A percentile compares a stretch with the other conserved stretches of the same genome.
Conservation (phyloP, 2,797 vertebrate genomes). For the Thunnus albacares region DNA sequence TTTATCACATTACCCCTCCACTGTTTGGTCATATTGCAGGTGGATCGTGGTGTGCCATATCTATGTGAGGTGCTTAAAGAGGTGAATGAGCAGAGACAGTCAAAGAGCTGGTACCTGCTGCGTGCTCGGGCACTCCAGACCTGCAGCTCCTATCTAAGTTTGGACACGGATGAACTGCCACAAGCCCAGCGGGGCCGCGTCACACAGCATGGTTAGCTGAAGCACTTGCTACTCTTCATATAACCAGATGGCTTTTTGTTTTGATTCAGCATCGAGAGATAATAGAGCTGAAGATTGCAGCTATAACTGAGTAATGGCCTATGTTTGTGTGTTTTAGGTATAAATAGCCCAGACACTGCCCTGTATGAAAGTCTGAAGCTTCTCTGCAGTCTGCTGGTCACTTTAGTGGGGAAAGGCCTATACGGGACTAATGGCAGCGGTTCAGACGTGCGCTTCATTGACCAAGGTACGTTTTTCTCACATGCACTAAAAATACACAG, state of each 20-base stretch:
- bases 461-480: slow-evolving; percentile 84
- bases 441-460: slow-evolving; percentile 83
- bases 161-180: slow-evolving; percentile 83
- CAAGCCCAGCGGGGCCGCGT: slow-evolving; percentile 82
- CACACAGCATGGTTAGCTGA: slow-evolving; percentile 83
- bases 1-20: not conserved
- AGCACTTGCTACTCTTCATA: not conserved
- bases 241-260: not conserved
- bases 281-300: not conserved
- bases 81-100: slow-evolving; percentile 84
- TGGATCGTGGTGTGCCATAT: slow-evolving; percentile 83
- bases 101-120: slow-evolving; percentile 93
- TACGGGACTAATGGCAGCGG: slow-evolving; percentile 75
- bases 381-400: slow-evolving; percentile 89
- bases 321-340: slow-evolving; percentile 78
- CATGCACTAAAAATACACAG: not conserved
- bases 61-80: slow-evolving; percentile 88
- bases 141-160: slow-evolving; percentile 86
- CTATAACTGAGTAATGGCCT: not conserved
- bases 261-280: not conserved
- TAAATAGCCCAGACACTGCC: slow-evolving; percentile 87
- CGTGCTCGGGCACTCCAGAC: slow-evolving; percentile 87
- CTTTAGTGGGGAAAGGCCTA: slow-evolving; percentile 88
- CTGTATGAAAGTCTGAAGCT: slow-evolving; percentile 91
- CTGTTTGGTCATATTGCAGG: slow-evolving; percentile 73